Conservation (phyloP, 2,888 invertebrate species). For the Caenorhabditis sinica region DNA sequence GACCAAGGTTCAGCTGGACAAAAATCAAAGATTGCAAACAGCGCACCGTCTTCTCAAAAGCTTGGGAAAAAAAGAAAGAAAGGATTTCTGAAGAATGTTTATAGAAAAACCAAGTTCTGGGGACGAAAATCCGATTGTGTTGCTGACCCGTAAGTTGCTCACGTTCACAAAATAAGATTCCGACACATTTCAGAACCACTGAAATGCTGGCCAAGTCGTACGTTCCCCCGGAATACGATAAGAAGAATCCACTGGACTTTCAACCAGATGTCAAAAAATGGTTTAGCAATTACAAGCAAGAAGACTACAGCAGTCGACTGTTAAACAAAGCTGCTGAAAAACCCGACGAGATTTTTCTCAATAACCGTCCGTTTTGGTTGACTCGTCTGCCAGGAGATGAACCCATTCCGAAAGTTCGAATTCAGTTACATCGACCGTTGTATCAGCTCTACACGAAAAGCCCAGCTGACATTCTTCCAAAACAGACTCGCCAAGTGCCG, state of each 20-base stretch:
- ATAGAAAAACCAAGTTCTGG: constrained; percentile 24
- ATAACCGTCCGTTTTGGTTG: constrained; percentile 29
- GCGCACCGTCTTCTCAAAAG: not conserved
- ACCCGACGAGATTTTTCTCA: not conserved
- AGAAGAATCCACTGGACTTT: constrained; percentile 1
- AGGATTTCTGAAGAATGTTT: constrained; percentile 18
- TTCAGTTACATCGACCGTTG: constrained; percentile 24
- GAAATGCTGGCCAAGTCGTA: constrained; percentile 9
- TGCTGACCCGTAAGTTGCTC: constrained; percentile 17
- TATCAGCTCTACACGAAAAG: not conserved
- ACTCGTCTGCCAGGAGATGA: not conserved
- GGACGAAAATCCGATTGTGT: constrained; percentile 13
- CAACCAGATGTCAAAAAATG: not conserved
- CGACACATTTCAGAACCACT: constrained; percentile 5
- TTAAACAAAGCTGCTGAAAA: not conserved
- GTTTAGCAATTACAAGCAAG: not conserved
- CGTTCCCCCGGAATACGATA: constrained; percentile 12
- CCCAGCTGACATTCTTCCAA: not conserved
- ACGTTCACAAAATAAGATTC: not conserved
- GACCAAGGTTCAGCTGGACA: not conserved
- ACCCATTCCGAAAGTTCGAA: constrained; percentile 23
- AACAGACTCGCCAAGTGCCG: not conserved
- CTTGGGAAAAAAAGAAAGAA: not conserved
- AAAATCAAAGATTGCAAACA: not conserved
- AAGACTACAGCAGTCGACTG: not conserved